phyloP scores from a whole-genome alignment of 2,113 vertebrate genomes.

The Microtus ochrogaster region DNA sequence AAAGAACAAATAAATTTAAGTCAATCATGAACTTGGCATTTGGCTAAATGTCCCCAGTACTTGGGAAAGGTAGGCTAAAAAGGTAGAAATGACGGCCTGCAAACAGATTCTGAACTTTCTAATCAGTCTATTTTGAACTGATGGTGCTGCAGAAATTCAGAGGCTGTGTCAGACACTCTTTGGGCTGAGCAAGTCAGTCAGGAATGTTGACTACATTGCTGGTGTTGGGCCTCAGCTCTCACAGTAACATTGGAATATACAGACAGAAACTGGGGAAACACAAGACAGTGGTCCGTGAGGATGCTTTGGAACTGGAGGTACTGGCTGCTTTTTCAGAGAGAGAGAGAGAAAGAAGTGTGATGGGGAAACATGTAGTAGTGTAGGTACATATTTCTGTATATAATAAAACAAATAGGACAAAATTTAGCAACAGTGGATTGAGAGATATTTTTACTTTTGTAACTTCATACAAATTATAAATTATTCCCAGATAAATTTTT shows the following conservation, averaged over 20 bases:
- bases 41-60: background rate
- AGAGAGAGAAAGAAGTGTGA: background rate
- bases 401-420: background rate
- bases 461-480: slow-evolving; percentile 35
- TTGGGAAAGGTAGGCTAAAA: background rate
- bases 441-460: slow-evolving; percentile 44
- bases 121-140: slow-evolving; percentile 11
- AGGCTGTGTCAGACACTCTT: background rate
- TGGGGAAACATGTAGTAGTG: background rate
- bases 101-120: slow-evolving; percentile 9
- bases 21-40: background rate
- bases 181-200: background rate
- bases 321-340: background rate
- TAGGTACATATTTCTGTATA: background rate
- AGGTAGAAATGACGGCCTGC: background rate
- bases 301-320: background rate
- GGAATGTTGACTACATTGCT: background rate
- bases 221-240: background rate
- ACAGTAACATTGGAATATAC: background rate
- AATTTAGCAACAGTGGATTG: background rate
- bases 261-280: background rate
- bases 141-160: background rate
- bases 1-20: background rate
- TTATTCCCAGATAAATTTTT: background rate
- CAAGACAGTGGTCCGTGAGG: background rate